Evolutionary conservation across 92 coral and sea anemone genomes (phyloP).

Genomic region (Parazoanthus atlanticus): DNA sequence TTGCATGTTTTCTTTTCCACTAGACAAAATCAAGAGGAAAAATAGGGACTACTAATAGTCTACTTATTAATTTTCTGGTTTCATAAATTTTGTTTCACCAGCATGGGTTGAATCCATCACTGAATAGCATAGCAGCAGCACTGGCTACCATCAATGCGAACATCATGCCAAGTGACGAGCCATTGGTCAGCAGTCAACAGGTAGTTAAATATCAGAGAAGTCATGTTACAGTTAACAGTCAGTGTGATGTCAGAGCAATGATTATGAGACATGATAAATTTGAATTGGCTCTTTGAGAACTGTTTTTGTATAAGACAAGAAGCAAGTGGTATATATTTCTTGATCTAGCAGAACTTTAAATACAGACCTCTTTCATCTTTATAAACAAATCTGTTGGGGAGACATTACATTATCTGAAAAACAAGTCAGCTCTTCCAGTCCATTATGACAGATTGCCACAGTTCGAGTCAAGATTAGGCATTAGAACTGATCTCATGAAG

Average conservation of each 20-base stretch:
- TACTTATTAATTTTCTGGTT: not conserved
- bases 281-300: not conserved
- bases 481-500: not conserved
- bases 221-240: not conserved
- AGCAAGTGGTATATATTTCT: too few species aligned
- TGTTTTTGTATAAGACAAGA: too few species aligned
- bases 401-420: too few species aligned
- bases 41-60: not conserved
- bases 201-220: conserved; percentile 26
- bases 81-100: conserved; percentile 18
- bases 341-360: too few species aligned
- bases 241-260: not conserved
- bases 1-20: too few species aligned
- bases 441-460: too few species aligned
- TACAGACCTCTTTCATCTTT: too few species aligned
- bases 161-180: conserved; percentile 59
- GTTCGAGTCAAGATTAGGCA: too few species aligned
- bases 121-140: conserved; percentile 60
- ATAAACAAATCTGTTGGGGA: not conserved
- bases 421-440: too few species aligned
- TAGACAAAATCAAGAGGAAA: too few species aligned
- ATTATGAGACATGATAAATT: not conserved
- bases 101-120: conserved; percentile 60
- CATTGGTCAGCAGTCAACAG: conserved; percentile 65
- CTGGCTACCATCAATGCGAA: conserved; percentile 82